These are phyloP conservation scores for Triops cancriformis DNA, from an alignment of 1,140 invertebrate species.

Conservation along the genomic window DNA sequence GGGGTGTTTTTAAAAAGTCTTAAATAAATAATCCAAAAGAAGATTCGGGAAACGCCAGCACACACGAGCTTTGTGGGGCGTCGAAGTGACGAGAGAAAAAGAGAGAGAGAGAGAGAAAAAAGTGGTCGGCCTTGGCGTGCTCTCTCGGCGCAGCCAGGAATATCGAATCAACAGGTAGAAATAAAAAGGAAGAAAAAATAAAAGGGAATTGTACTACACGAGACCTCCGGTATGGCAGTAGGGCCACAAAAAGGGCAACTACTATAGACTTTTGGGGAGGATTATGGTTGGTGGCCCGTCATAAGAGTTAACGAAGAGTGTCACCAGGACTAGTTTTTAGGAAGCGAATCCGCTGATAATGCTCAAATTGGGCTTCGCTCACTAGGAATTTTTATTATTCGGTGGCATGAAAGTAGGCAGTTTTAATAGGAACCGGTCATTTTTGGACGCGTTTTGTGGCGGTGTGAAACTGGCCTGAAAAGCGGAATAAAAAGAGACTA, in stretches of 20 bases:
- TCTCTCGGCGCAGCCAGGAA: neutral
- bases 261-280: no score
- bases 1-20: neutral
- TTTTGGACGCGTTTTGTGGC: no score
- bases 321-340: no score
- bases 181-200: neutral
- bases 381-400: no score
- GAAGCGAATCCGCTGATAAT: no score
- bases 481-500: no score
- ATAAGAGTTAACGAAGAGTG: neutral
- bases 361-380: no score
- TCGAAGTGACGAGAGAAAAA: neutral
- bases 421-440: no score
- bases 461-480: no score
- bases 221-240: neutral
- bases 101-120: neutral
- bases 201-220: neutral
- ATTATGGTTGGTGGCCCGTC: neutral
- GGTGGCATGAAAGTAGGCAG: no score
- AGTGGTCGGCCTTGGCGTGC: constrained; percentile 3
- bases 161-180: neutral
- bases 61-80: neutral
- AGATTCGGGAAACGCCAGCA: neutral
- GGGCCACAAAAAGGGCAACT: neutral
- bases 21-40: neutral